phyloP scores from a whole-genome alignment of 2,113 vertebrate genomes.

The Anser cygnoides region DNA sequence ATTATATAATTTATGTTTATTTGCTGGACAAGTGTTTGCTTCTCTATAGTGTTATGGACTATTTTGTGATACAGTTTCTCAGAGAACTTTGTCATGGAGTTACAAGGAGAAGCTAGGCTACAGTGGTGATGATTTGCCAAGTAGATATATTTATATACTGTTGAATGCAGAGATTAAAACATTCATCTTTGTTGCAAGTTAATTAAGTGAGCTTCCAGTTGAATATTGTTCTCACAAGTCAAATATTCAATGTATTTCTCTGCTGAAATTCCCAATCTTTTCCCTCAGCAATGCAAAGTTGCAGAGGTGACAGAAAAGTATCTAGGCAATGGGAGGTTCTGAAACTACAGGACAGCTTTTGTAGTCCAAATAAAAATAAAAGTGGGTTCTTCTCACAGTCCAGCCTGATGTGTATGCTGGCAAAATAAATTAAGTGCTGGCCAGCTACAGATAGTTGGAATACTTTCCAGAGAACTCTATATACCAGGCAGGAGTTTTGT shows the following conservation, averaged over 20 bases:
- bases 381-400: constrained; percentile 15
- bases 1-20: neutral
- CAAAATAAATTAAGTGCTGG: constrained; percentile 57
- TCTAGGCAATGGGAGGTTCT: constrained; percentile 38
- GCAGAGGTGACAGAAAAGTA: neutral
- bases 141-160: neutral
- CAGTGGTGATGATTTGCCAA: neutral
- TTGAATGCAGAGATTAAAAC: neutral
- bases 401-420: constrained; percentile 19
- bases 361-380: constrained; percentile 54
- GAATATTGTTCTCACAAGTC: neutral
- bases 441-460: constrained; percentile 46
- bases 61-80: neutral
- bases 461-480: constrained; percentile 35
- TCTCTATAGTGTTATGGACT: neutral
- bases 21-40: neutral
- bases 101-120: neutral
- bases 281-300: constrained; percentile 13
- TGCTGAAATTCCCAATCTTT: neutral
- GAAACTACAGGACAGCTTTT: constrained; percentile 54
- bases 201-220: neutral
- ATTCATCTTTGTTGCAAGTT: neutral
- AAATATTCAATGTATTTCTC: neutral
- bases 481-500: neutral
- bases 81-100: neutral